These are phyloP conservation scores for Centropyge bicolor DNA, from an alignment of 2,797 vertebrate species.

Conservation along the genomic window DNA sequence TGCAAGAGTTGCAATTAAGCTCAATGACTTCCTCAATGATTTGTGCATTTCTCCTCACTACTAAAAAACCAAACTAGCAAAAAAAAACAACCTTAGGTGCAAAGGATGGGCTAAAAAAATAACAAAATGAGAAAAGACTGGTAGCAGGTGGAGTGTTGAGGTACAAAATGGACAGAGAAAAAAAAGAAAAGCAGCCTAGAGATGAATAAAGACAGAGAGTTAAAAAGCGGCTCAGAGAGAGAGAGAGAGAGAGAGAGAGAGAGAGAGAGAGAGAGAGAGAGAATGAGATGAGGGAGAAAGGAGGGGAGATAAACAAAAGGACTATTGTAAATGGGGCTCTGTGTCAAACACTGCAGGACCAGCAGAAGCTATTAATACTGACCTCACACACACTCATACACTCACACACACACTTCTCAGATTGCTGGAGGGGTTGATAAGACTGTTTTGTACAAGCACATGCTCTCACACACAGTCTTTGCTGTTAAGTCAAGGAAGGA, in stretches of 20 bases:
- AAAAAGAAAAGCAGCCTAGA: constrained; percentile 5
- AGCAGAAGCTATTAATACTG: constrained; percentile 65
- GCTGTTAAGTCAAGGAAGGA: constrained; percentile 18
- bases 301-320: constrained; percentile 47
- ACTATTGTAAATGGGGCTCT: constrained; percentile 49
- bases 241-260: constrained; percentile 20
- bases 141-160: neutral
- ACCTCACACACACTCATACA: constrained; percentile 29
- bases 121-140: neutral
- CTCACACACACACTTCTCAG: constrained; percentile 30
- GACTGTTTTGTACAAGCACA: constrained; percentile 20
- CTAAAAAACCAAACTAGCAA: neutral
- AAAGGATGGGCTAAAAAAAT: neutral
- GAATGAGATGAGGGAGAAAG: constrained; percentile 7
- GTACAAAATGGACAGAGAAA: neutral
- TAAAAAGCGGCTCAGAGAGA: constrained; percentile 7
- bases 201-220: constrained; percentile 8
- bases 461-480: constrained; percentile 7
- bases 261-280: constrained; percentile 20
- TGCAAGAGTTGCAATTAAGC: neutral
- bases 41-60: neutral
- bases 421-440: constrained; percentile 28
- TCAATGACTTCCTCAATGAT: neutral
- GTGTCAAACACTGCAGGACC: constrained; percentile 45
- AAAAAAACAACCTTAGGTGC: neutral